A percentile compares a stretch with the other conserved stretches of the same genome.
phyloP scores from a whole-genome alignment of 2,113 vertebrate genomes.

The Nesoenas mayeri region DNA sequence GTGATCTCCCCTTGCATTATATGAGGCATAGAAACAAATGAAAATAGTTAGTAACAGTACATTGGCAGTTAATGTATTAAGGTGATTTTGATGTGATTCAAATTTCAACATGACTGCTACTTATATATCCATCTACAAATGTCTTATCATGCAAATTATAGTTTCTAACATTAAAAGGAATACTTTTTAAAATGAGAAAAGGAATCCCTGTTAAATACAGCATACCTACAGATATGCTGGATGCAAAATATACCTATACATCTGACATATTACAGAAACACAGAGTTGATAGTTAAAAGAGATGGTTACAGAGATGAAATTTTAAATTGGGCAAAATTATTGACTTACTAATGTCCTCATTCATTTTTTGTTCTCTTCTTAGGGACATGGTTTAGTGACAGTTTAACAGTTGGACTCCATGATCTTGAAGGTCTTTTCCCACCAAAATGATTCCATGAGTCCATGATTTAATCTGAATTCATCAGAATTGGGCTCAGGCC shows the following conservation, averaged over 20 bases:
- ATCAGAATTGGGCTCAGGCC: not conserved
- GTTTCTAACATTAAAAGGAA: not conserved
- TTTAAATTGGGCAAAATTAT: not conserved
- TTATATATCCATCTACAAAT: not conserved
- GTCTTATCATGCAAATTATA: not conserved
- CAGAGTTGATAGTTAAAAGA: not conserved
- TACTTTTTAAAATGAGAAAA: not conserved
- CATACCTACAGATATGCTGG: not conserved
- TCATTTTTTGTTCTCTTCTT: no score
- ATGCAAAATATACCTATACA: not conserved
- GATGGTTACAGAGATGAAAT: not conserved
- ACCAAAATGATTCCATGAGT: no score
- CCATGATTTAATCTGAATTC: not conserved
- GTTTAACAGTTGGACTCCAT: no score
- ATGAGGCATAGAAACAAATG: not conserved
- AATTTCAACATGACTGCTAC: not conserved
- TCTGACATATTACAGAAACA: not conserved
- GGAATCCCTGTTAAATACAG: not conserved
- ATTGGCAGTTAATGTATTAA: not conserved
- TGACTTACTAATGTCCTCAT: no score
- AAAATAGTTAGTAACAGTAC: not conserved
- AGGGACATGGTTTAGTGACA: no score
- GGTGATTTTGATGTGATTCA: not conserved
- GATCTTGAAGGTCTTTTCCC: no score
- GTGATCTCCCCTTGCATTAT: not conserved